Percentiles rank a stretch among this genome's conserved stretches.
phyloP scores from a whole-genome alignment of 1,140 invertebrate species.

The Sycobia sp. region DNA sequence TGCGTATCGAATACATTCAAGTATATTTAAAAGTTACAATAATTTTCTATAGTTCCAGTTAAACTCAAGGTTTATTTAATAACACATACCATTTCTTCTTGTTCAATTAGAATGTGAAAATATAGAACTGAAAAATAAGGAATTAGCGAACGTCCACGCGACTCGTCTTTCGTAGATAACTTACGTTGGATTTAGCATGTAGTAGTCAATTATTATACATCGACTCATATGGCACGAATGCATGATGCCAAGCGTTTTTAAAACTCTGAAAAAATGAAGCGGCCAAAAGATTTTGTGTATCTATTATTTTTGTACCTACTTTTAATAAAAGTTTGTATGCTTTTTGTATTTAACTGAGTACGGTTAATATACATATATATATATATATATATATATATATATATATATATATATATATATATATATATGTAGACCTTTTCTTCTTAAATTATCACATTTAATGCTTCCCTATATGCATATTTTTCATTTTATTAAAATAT shows the following conservation, averaged over 20 bases:
- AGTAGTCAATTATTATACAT: slow-evolving; percentile 16
- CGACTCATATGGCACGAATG: slow-evolving; percentile 2
- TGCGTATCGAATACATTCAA: too few species aligned
- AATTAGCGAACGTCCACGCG: neutral
- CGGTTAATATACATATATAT: too few species aligned
- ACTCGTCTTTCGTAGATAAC: slow-evolving; percentile 10
- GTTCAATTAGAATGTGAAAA: neutral
- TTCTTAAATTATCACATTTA: too few species aligned
- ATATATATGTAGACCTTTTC: too few species aligned
- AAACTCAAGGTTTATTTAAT: too few species aligned
- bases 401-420: too few species aligned
- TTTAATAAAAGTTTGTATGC: slow-evolving; percentile 59
- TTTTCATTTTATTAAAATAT: too few species aligned
- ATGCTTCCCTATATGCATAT: too few species aligned
- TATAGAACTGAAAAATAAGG: neutral
- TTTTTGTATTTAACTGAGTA: slow-evolving; percentile 47
- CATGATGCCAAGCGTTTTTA: slow-evolving; percentile 34
- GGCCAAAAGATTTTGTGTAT: slow-evolving; percentile 51
- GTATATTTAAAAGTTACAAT: too few species aligned
- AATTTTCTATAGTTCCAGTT: too few species aligned
- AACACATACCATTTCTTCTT: too few species aligned
- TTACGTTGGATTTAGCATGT: slow-evolving; percentile 11
- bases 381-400: too few species aligned
- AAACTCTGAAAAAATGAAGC: slow-evolving; percentile 43
- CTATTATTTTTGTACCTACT: slow-evolving; percentile 59